Conservation (phyloP, 2,888 invertebrate genomes). For the Tyria jacobaeae region DNA sequence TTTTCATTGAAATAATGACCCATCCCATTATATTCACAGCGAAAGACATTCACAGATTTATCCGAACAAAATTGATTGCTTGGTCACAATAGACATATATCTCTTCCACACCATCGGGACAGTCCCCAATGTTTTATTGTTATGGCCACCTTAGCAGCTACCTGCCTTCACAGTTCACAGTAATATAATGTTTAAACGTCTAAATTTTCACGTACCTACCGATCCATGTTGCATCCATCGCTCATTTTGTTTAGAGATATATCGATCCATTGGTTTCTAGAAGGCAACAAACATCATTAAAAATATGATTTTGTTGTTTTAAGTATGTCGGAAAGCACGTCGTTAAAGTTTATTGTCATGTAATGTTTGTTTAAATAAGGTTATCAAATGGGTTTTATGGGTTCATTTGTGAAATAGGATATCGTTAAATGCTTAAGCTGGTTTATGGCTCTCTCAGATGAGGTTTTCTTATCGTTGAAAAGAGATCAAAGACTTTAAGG, state of each 20-base stretch:
- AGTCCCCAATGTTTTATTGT: slow-evolving; percentile 56
- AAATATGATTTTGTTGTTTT: slow-evolving; percentile 38
- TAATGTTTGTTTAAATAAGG: slow-evolving; percentile 52
- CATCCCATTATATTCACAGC: slow-evolving; percentile 9
- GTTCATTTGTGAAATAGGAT: slow-evolving; percentile 39
- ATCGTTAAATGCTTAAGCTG: slow-evolving; percentile 46
- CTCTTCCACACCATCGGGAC: slow-evolving; percentile 56
- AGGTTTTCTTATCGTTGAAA: slow-evolving; percentile 21
- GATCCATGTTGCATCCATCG: neutral
- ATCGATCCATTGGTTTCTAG: neutral
- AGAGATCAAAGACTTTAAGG: neutral
- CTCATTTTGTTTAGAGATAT: slow-evolving; percentile 2
- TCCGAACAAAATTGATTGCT: slow-evolving; percentile 38
- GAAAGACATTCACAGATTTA: slow-evolving; percentile 29
- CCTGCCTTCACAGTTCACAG: slow-evolving; percentile 14
- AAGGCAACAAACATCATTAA: slow-evolving; percentile 23
- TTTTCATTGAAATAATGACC: neutral
- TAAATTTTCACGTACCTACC: slow-evolving; percentile 18
- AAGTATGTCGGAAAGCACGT: slow-evolving; percentile 36
- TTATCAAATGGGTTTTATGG: slow-evolving; percentile 47
- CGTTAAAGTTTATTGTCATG: slow-evolving; percentile 45
- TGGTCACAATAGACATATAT: slow-evolving; percentile 51
- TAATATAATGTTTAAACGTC: slow-evolving; percentile 16
- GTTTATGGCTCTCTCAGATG: slow-evolving; percentile 39
- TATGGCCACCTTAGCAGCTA: slow-evolving; percentile 50